Base-by-base conservation (phyloP, 2,113 vertebrate species). In the Ammospiza caudacuta region DNA sequence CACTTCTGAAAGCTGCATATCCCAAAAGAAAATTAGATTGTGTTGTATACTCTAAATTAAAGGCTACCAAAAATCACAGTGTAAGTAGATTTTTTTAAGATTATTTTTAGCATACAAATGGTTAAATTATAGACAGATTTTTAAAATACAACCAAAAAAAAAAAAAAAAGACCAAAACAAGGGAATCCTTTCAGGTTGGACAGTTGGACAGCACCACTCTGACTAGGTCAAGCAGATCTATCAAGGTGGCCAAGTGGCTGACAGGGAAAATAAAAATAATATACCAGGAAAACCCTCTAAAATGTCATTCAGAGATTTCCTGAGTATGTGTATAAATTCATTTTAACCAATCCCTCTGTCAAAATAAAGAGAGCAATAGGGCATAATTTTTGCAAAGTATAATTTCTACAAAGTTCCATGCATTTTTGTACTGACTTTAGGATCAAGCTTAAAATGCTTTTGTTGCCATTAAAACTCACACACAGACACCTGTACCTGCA, bases 51-150 rank as follows among this genome's bases (percentile, higher is more conserved):
- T 83, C 86, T 90, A 94, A 94, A 92, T 72, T 75, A 95, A 95
- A 93, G 72, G 51, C 57, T 88, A 85, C 58, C 61, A 95, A 54
- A 90, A 94, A 88, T 95, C 95, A 95, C 94, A 94, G 94, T 94
- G 94, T 86, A 83, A 52, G 94, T 31, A 92, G 72, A 83, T 91
- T 92, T 73, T 68, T 64, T 63, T 35, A 1, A 83, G 35, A 85
- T 52, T 64, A 82, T 70, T 94, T 94, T 91, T 83, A 77, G 51
- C 75, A 81, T 29, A 93, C 6, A 87, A 90, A 93, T 52, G 75
- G 67, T 76, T 92, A 92, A 85, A 66, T 83, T 85, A 85, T 11
- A 83, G 63, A 73, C 33, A 91, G 39, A 68, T 68, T 87, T 90
- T 2, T 11, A 59, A 74, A 79, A 72, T 35, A 62, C 46, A 76